Evolutionary conservation across 2,113 vertebrate species (phyloP).

Genomic region (Pseudorasbora parva): DNA sequence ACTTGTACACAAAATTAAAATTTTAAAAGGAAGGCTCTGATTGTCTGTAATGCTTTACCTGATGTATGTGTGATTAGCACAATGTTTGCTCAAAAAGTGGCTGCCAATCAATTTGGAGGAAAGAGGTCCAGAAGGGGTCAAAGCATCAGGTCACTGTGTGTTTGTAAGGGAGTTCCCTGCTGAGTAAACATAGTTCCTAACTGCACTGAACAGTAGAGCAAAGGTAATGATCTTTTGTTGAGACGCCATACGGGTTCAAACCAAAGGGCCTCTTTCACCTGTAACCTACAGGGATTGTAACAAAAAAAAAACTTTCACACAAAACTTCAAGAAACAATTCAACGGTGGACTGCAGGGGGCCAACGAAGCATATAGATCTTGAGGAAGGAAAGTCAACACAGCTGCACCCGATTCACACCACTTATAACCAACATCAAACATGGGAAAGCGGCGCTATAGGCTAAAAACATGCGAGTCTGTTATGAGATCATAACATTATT

Average conservation of each 20-base stretch:
- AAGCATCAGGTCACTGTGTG: slow-evolving; percentile 13
- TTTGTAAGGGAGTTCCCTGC: slow-evolving; percentile 35
- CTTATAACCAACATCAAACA: slow-evolving; percentile 32
- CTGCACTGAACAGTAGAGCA: slow-evolving; percentile 1
- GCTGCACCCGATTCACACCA: slow-evolving; percentile 41
- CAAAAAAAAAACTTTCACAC: slow-evolving; percentile 14
- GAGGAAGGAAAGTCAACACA: slow-evolving; percentile 31
- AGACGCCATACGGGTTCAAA: neutral
- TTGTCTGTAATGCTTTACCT: neutral
- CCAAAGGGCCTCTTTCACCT: neutral
- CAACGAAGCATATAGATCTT: neutral
- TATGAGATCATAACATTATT: slow-evolving; percentile 23
- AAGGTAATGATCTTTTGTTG: slow-evolving; percentile 10
- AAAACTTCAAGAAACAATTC: slow-evolving; percentile 6
- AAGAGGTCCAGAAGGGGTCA: neutral
- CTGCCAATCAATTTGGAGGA: neutral
- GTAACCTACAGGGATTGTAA: slow-evolving; percentile 26
- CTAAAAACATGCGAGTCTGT: slow-evolving; percentile 44
- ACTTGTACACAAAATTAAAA: neutral
- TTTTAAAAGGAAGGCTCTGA: too few relatives aligned
- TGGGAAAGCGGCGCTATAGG: slow-evolving; percentile 19
- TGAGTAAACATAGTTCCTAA: slow-evolving; percentile 36
- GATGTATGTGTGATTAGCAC: neutral
- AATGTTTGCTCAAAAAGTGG: slow-evolving; percentile 2
- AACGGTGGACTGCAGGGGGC: neutral